These are phyloP conservation scores for Calliopsis andreniformis DNA, from an alignment of 1,140 invertebrate genomes.

Conservation along the genomic window DNA sequence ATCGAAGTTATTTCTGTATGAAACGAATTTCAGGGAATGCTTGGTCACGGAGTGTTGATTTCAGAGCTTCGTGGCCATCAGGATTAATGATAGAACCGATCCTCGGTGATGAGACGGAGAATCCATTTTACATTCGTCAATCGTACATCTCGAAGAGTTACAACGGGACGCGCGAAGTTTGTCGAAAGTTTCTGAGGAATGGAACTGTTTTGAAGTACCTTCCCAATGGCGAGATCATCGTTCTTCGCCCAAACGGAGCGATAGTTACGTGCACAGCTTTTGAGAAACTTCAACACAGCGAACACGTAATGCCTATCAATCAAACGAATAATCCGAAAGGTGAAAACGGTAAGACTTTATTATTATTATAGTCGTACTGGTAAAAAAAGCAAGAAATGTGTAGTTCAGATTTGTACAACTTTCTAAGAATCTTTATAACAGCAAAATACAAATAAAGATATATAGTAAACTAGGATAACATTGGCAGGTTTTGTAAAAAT, in stretches of 20 bases:
- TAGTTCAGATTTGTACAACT: no score
- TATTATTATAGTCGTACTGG: no score
- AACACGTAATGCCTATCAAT: neutral
- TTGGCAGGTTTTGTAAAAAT: no score
- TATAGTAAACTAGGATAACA: no score
- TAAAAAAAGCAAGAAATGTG: neutral
- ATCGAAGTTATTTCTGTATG: no score
- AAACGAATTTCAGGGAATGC: neutral
- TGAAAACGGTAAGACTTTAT: neutral
- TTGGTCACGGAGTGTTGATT: slow-evolving; percentile 57
- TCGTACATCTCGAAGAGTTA: slow-evolving; percentile 68
- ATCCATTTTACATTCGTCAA: slow-evolving; percentile 81
- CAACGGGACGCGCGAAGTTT: slow-evolving; percentile 41
- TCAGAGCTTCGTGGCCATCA: slow-evolving; percentile 81
- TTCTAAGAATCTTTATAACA: no score
- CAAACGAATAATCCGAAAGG: neutral
- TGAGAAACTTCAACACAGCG: slow-evolving; percentile 13
- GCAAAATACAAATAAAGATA: no score
- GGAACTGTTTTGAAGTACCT: slow-evolving; percentile 72
- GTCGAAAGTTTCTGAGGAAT: slow-evolving; percentile 73
- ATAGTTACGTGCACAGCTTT: slow-evolving; percentile 62
- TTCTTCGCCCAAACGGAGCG: slow-evolving; percentile 70
- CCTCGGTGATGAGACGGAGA: slow-evolving; percentile 71
- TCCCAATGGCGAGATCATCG: slow-evolving; percentile 59
- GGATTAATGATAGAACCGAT: slow-evolving; percentile 81